phyloP scores from a whole-genome alignment of 1,140 invertebrate genomes.

The Drosophila sucinea region DNA sequence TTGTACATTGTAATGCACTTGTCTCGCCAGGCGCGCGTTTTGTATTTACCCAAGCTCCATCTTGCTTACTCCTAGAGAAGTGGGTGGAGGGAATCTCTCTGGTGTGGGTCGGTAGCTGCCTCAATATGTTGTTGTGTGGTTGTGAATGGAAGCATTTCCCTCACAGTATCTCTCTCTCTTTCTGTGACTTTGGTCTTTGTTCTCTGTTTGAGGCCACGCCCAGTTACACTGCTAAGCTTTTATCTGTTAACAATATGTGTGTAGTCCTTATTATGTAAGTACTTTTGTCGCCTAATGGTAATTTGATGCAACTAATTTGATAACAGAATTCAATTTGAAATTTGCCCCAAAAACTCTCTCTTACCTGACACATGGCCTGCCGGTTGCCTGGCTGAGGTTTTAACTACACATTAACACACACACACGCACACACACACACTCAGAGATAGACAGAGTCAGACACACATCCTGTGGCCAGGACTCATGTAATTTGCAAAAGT shows the following conservation, averaged over 20 bases:
- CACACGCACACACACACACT: conserved; percentile 14
- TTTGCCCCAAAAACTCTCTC: conserved; percentile 55
- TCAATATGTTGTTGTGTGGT: conserved; percentile 56
- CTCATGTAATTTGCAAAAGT: conserved; percentile 79
- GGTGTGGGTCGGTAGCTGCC: conserved; percentile 38
- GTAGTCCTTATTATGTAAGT: conserved; percentile 36
- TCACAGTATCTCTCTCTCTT: not conserved
- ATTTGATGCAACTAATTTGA: conserved; percentile 77
- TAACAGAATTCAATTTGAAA: conserved; percentile 77
- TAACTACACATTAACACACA: conserved; percentile 33
- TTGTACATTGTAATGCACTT: conserved; percentile 60
- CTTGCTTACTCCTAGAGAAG: not conserved
- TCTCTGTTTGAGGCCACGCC: conserved; percentile 3
- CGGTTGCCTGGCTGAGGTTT: conserved; percentile 36
- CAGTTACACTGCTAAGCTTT: conserved; percentile 11
- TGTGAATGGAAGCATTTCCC: conserved; percentile 28
- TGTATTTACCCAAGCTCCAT: conserved; percentile 3
- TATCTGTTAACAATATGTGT: conserved; percentile 2
- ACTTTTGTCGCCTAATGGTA: conserved; percentile 48
- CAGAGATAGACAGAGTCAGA: conserved; percentile 41
- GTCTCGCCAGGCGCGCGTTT: conserved; percentile 44
- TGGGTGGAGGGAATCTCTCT: no score
- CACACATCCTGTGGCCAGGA: conserved; percentile 68
- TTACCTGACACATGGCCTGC: conserved; percentile 21
- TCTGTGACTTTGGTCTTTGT: not conserved